Evolutionary conservation across 2,113 vertebrate species (phyloP).

Genomic region (Urocynchramus pylzowi): DNA sequence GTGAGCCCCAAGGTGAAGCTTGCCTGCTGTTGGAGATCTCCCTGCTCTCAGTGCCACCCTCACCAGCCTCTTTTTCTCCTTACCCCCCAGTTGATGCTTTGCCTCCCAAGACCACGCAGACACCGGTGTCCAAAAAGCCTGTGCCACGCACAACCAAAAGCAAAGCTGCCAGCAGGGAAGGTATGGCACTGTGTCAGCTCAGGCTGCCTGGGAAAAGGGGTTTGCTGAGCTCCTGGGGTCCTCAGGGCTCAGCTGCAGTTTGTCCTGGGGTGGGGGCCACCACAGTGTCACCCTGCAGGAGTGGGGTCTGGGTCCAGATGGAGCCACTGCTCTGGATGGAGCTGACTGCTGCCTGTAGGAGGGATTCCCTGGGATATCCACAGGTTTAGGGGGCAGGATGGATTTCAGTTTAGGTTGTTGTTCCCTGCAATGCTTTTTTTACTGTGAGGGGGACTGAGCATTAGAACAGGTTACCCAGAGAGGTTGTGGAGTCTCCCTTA

Average conservation of each 20-base stretch:
- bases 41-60: background rate
- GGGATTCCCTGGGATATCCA: background rate
- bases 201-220: background rate
- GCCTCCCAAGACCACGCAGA: background rate
- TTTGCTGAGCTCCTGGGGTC: background rate
- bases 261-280: background rate
- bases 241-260: background rate
- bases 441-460: background rate
- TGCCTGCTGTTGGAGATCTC: background rate
- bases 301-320: background rate
- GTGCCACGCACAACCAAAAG: fast-evolving
- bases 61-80: background rate
- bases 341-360: background rate
- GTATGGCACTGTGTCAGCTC: background rate
- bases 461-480: background rate
- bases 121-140: background rate
- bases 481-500: background rate
- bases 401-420: background rate
- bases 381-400: background rate
- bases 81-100: background rate
- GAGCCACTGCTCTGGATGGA: background rate
- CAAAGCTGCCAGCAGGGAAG: background rate
- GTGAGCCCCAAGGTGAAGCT: fast-evolving
- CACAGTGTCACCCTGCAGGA: background rate
- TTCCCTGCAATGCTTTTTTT: background rate